Percentiles rank a stretch among this genome's conserved stretches.
Conservation (phyloP, 2,797 vertebrate genomes). For the Macroramphosus scolopax region DNA sequence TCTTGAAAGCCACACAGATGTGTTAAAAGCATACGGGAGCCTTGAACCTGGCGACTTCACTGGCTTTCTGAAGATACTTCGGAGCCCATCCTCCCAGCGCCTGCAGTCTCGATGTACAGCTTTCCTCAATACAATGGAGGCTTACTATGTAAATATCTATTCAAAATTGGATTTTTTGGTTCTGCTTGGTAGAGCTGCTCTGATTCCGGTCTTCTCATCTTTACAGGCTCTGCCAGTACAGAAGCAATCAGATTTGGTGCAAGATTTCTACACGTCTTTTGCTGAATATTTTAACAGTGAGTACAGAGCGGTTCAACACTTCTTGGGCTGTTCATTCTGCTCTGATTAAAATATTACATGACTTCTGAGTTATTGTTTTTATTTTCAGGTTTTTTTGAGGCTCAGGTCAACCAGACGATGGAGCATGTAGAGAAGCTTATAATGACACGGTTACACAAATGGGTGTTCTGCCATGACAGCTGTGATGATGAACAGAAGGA, state of each 20-base stretch:
- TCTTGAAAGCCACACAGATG: slow-evolving; percentile 48
- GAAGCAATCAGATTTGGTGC: slow-evolving; percentile 80
- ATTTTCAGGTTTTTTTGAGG: slow-evolving; percentile 71
- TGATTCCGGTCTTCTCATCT: slow-evolving; percentile 9
- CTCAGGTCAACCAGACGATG: slow-evolving; percentile 75
- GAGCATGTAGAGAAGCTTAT: slow-evolving; percentile 82
- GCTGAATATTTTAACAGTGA: slow-evolving; percentile 73
- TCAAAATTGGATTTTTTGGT: background rate
- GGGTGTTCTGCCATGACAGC: slow-evolving; percentile 82
- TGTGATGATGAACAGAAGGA: slow-evolving; percentile 83
- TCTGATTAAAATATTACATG: background rate
- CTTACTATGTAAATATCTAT: slow-evolving; percentile 72
- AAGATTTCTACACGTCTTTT: slow-evolving; percentile 81
- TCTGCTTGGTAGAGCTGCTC: too few species aligned
- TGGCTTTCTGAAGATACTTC: slow-evolving; percentile 79
- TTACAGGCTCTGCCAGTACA: slow-evolving; percentile 74
- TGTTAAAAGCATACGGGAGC: slow-evolving; percentile 70
- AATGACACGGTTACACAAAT: slow-evolving; percentile 83
- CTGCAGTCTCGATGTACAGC: slow-evolving; percentile 77
- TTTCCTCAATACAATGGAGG: slow-evolving; percentile 81
- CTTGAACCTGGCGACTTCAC: slow-evolving; percentile 79
- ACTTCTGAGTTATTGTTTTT: background rate
- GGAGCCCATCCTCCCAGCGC: slow-evolving; percentile 72
- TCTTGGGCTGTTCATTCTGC: background rate
- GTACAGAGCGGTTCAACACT: slow-evolving; percentile 36